Evolutionary conservation across 2,113 vertebrate species (phyloP).

Genomic region (Bos indicus): DNA sequence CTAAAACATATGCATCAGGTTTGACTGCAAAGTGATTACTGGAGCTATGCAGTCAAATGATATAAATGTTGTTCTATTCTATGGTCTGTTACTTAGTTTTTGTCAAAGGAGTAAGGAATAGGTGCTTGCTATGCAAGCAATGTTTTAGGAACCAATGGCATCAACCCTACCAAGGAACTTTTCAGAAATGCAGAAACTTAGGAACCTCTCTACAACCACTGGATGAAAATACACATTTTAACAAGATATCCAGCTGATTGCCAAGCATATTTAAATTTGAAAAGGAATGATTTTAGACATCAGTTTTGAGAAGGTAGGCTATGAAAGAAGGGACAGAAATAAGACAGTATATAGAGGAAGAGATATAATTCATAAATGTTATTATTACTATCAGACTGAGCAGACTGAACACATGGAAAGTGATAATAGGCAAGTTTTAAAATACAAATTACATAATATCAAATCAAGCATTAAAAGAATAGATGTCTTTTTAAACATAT

Average conservation of each 20-base stretch:
- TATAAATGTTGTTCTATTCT: not conserved
- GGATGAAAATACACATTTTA: not conserved
- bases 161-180: not conserved
- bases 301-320: not conserved
- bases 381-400: not conserved
- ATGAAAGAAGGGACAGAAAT: not conserved
- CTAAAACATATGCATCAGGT: not conserved
- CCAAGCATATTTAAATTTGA: not conserved
- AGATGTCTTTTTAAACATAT: not conserved
- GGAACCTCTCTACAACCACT: not conserved
- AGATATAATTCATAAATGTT: not conserved
- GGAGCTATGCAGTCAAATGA: not conserved
- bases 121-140: not conserved
- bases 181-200: not conserved
- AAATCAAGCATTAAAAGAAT: not conserved
- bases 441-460: not conserved
- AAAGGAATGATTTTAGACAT: not conserved
- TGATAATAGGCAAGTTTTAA: not conserved
- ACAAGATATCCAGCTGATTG: not conserved
- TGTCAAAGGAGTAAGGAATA: not conserved
- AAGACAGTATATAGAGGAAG: not conserved
- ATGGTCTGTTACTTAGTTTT: not conserved
- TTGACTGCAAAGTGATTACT: not conserved
- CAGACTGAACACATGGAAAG: not conserved
- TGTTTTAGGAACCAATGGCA: not conserved